Percentiles rank a stretch among this genome's conserved stretches.
These are phyloP conservation scores for Nemotelus pantherinus DNA, from an alignment of 2,888 invertebrate species.

Conservation along the genomic window DNA sequence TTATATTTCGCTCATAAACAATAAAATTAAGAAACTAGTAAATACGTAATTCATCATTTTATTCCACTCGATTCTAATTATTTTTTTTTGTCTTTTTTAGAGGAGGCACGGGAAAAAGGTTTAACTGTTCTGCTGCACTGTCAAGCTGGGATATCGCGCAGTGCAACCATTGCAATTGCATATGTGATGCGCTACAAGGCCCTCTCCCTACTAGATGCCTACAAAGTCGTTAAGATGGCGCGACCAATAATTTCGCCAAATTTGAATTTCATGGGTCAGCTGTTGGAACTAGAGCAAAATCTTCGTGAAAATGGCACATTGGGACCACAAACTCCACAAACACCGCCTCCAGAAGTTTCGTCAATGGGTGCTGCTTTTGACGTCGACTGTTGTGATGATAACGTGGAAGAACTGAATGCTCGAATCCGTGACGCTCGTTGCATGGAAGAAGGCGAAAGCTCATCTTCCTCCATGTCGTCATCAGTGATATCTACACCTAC, in stretches of 20 bases:
- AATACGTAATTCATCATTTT: too few relatives aligned
- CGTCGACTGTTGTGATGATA: conserved; percentile 53
- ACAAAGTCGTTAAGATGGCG: conserved; percentile 83
- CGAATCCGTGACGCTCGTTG: conserved; percentile 44
- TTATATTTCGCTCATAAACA: too few relatives aligned
- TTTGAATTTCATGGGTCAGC: conserved; percentile 92
- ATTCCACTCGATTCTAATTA: too few relatives aligned
- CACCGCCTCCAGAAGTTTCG: conserved; percentile 43
- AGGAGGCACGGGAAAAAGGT: conserved; percentile 65
- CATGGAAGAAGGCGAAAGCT: conserved; percentile 47
- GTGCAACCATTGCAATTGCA: conserved; percentile 94
- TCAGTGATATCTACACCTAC: conserved; percentile 44
- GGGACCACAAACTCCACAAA: conserved; percentile 54
- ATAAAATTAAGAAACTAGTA: too few relatives aligned
- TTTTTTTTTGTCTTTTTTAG: conserved; percentile 57
- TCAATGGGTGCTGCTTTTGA: conserved; percentile 47
- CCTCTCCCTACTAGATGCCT: conserved; percentile 86
- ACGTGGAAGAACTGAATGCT: conserved; percentile 52
- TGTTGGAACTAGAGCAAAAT: conserved; percentile 83
- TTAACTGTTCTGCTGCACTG: conserved; percentile 86
- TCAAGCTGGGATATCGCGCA: conserved; percentile 93
- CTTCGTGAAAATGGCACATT: conserved; percentile 66
- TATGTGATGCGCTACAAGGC: conserved; percentile 91
- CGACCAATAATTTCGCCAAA: conserved; percentile 94
- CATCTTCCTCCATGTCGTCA: conserved; percentile 46